Base-by-base conservation (phyloP, 2,113 vertebrate species). In the Garra rufa region DNA sequence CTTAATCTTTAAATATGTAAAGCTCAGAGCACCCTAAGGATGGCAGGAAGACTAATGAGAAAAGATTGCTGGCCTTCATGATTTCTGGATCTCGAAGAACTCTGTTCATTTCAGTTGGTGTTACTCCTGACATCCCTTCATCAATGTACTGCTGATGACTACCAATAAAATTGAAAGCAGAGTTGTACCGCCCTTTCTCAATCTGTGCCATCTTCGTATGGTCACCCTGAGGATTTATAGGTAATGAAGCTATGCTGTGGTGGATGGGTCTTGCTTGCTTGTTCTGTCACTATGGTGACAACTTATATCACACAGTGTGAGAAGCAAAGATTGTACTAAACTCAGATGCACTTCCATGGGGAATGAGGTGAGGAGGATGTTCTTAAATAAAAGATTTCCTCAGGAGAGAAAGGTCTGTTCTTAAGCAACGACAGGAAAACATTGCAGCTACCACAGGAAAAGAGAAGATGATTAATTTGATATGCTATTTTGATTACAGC, bases 381-480 rank as follows among this genome's bases (percentile, higher is more conserved):
- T 82, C 74, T 86, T 83, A 78, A 71, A 63, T 73, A 63, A 86
- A 86, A 59, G 6, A 82, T 77, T 38, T 71, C 24, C 80, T 77
- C 26, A 2, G 50, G 74, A 75, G 28, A 28, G 14, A 65, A 50
- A 55, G 15, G 6, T 67, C 84, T 81, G 70, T 71, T 71, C 52
- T 15, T 61, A 34, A 30, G 69, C 9, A n/a, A 41, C 0, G n/a
- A 38, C 24, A 46, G 69, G 52, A 52, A 63, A 34, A 15, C 46
- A 34, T n/a, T 57, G 38, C 19, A 83, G 67, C 41, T 38, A 19
- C 43, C 21, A 70, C 5, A 15, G 26, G 38, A 26, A 21, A 24
- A 61, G 6, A 59, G 34, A 48, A 34, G 5, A 21, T 3, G 44
- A 28, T 69, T 34, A 6, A n/a, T 43, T 3, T 70, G 7, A 43